phyloP scores from a whole-genome alignment of 2,888 invertebrate genomes.

The Chironomus riparius region DNA sequence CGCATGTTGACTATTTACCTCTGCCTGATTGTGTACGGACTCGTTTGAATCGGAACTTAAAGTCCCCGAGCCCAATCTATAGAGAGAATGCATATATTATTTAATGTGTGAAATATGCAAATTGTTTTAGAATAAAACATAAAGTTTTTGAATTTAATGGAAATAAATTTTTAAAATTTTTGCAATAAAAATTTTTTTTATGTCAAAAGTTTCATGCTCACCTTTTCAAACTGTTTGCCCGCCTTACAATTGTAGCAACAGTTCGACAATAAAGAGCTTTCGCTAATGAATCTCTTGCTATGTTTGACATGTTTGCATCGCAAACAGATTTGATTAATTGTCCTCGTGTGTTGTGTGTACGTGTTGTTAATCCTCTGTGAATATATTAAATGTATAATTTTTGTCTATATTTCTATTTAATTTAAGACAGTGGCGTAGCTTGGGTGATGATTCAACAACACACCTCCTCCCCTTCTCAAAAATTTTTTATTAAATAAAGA shows the following conservation, averaged over 20 bases:
- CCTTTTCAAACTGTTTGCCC: conserved; percentile 85
- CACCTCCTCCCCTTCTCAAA: no score
- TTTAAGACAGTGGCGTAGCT: no score
- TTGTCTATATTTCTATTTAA: no score
- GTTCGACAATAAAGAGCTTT: conserved; percentile 84
- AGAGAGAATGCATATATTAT: conserved; percentile 31
- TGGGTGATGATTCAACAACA: no score
- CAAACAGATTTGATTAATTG: conserved; percentile 72
- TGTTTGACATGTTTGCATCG: conserved; percentile 77
- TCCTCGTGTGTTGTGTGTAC: conserved; percentile 69
- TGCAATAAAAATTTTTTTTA: conserved; percentile 5
- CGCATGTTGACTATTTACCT: conserved; percentile 75
- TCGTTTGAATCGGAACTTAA: conserved; percentile 83
- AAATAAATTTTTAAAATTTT: no score
- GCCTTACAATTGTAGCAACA: conserved; percentile 83
- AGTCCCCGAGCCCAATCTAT: conserved; percentile 71
- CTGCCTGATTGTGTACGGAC: conserved; percentile 79
- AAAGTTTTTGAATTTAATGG: no score
- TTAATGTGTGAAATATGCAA: not conserved
- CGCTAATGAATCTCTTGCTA: conserved; percentile 80
- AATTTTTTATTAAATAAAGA: no score
- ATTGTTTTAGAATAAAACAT: no score
- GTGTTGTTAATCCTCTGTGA: conserved; percentile 66
- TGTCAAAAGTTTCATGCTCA: not conserved
- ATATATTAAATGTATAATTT: conserved; percentile 37